Base-by-base conservation (phyloP, 2,888 invertebrate genomes). In the Spilosoma lubricipeda region DNA sequence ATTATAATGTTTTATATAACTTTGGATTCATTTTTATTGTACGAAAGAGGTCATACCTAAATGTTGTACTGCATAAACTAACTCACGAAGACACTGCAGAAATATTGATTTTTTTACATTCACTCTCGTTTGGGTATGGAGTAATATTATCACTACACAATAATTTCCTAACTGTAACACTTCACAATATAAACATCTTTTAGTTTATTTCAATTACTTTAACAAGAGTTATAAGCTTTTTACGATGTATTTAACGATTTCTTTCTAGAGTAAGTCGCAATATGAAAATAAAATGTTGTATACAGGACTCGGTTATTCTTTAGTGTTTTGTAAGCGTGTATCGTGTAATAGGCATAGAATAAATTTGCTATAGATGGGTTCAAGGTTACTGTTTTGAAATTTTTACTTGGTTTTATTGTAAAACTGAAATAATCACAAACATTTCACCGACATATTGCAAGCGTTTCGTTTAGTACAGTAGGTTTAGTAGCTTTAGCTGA, bases 351-450 rank as follows among this genome's bases (percentile, higher is more conserved):
- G 39, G 27, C 39, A 70, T 18, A 39, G 18, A 70, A 39, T 36
- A 27, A n/a, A 70, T 70, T 70, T 59, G 30, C 27, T n/a, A 5
- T 15, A 59, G 13, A 3, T 36, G 30, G 48, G 48, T 20, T 70
- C 18, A 39, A n/a, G 67, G 69, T 7, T n/a, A 63, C 65, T 76
- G 20, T 76, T 20, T 48, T 45, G 18, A 20, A 33, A 71, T 73
- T 74, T 67, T 75, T 65, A 76, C n/a, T 20, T 78, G 52, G 73
- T 80, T 76, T 75, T 76, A 74, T 48, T 67, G 76, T n/a, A 75
- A 59, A 77, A 79, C 80, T 80, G 73, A 76, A 82, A 82, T 89
- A 90, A 92, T 93, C 93, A 94, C 93, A 94, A 94, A 94, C 94
- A 94, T 77, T 85, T 82, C 78, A 77, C 88, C 85, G 89, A 91